Percentiles rank a stretch among this genome's conserved stretches.
These are phyloP conservation scores for Pristionchus exspectatus DNA, from an alignment of 2,888 invertebrate genomes.

Conservation along the genomic window DNA sequence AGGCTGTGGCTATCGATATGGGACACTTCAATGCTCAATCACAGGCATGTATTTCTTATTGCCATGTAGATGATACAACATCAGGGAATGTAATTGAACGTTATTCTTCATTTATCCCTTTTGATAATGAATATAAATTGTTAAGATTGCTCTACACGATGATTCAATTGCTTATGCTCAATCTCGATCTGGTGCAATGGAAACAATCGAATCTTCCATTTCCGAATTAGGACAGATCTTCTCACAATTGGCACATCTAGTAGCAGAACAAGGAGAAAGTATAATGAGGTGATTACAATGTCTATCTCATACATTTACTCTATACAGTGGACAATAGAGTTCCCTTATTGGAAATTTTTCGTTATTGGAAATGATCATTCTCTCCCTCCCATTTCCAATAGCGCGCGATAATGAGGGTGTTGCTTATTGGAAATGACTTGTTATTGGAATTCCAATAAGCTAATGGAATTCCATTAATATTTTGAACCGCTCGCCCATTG, in stretches of 20 bases:
- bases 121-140: neutral
- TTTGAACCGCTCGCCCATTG: too few relatives aligned
- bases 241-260: constrained; percentile 86
- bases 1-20: constrained; percentile 91
- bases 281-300: constrained; percentile 70
- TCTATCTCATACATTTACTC: neutral
- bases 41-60: neutral
- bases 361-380: too few relatives aligned
- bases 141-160: constrained; percentile 85
- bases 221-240: constrained; percentile 99
- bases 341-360: too few relatives aligned
- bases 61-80: too few relatives aligned
- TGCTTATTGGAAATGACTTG: too few relatives aligned
- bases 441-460: too few relatives aligned
- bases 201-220: constrained; percentile 98
- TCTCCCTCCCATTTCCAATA: too few relatives aligned
- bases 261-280: constrained; percentile 98
- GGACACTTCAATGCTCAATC: constrained; percentile 82
- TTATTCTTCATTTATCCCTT: too few relatives aligned
- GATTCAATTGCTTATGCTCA: constrained; percentile 93
- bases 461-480: too few relatives aligned
- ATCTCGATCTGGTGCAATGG: constrained; percentile 96
- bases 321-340: neutral
- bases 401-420: too few relatives aligned
- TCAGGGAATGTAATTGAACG: too few relatives aligned